Percentiles rank a stretch among this genome's conserved stretches.
These are phyloP conservation scores for Drosophila rellima DNA, from an alignment of 2,888 invertebrate species.

Conservation along the genomic window DNA sequence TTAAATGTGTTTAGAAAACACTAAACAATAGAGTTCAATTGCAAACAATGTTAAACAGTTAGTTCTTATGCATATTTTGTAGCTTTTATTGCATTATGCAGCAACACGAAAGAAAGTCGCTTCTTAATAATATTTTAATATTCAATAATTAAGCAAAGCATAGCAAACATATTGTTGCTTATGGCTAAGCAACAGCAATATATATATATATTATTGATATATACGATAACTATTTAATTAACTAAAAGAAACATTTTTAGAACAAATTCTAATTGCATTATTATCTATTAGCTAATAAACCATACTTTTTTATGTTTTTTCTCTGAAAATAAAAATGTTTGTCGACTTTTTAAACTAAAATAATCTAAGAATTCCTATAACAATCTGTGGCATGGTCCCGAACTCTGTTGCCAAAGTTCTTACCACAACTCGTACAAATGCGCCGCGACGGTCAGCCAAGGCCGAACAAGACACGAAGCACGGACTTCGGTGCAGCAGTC, in stretches of 20 bases:
- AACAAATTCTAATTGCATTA: constrained; percentile 73
- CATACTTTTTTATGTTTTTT: constrained; percentile 60
- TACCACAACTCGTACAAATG: constrained; percentile 37
- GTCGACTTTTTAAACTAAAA: neutral
- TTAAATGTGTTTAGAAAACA: constrained; percentile 64
- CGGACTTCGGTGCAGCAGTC: constrained; percentile 57
- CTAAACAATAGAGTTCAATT: constrained; percentile 47
- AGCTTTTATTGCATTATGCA: constrained; percentile 56
- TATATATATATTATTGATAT: constrained; percentile 35
- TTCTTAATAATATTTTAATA: constrained; percentile 46
- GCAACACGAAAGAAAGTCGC: constrained; percentile 23
- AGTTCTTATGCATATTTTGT: constrained; percentile 56
- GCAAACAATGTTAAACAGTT: constrained; percentile 48
- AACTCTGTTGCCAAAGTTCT: constrained; percentile 25
- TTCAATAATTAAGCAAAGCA: constrained; percentile 24
- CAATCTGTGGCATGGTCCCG: neutral
- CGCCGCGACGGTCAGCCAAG: constrained; percentile 50
- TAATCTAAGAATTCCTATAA: neutral
- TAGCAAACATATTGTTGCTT: constrained; percentile 50
- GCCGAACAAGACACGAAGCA: constrained; percentile 54
- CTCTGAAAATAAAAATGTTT: constrained; percentile 39
- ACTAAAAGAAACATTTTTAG: constrained; percentile 58
- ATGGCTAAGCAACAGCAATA: constrained; percentile 63
- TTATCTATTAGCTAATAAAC: constrained; percentile 71
- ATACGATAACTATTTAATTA: constrained; percentile 47